Evolutionary conservation across 2,888 invertebrate species (phyloP).

Genomic region (Cylloceria caligata): DNA sequence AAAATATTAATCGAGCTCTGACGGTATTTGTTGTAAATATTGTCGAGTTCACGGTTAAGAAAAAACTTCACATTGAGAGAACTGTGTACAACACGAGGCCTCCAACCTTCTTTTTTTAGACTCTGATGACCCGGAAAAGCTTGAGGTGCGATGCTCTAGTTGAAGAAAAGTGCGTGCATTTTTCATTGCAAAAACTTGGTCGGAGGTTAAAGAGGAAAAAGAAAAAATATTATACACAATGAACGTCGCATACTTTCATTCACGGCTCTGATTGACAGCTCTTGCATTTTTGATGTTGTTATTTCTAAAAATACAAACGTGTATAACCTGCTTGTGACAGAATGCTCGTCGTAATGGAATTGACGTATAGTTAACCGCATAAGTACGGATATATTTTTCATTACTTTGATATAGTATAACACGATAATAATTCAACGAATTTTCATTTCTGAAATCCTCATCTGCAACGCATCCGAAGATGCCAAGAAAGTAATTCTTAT

Average conservation of each 20-base stretch:
- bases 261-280: neutral
- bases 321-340: neutral
- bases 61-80: constrained; percentile 22
- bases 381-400: neutral
- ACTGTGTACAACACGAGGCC: neutral
- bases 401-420: no score
- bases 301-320: neutral
- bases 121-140: constrained; percentile 29
- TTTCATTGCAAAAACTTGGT: constrained; percentile 28
- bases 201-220: neutral
- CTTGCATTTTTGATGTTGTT: neutral
- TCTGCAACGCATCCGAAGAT: no score
- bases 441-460: no score
- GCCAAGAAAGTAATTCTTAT: no score
- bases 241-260: neutral
- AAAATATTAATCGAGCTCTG: constrained; percentile 36
- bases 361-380: neutral
- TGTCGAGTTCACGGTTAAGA: constrained; percentile 19
- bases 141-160: constrained; percentile 23
- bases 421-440: no score
- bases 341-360: neutral
- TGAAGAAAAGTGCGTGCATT: constrained; percentile 35
- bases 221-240: neutral
- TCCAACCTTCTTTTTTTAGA: constrained; percentile 38
- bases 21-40: constrained; percentile 49